Evolutionary conservation across 2,797 vertebrate species (phyloP).

Genomic region (Sylvilagus floridanus): DNA sequence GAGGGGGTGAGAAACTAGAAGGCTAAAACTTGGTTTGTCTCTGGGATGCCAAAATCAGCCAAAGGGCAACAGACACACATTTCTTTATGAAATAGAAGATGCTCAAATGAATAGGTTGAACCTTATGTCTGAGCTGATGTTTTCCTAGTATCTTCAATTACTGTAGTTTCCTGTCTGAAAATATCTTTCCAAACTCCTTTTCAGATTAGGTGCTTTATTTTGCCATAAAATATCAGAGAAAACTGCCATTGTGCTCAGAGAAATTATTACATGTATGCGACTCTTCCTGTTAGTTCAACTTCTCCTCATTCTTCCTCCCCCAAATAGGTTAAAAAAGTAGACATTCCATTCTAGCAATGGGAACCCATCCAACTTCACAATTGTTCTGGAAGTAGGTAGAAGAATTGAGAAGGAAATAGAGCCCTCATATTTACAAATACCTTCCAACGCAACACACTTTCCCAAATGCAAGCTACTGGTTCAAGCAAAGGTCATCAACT

Average conservation of each 20-base stretch:
- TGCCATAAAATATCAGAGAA: slow-evolving; percentile 1
- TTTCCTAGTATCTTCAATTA: slow-evolving; percentile 2
- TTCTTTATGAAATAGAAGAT: slow-evolving; percentile 20
- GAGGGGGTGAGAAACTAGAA: not conserved
- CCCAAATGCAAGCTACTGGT: not conserved
- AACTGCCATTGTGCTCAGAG: not conserved
- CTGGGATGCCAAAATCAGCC: not conserved
- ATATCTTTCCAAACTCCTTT: not conserved
- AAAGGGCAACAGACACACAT: not conserved
- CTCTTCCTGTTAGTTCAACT: not conserved
- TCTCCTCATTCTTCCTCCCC: not conserved
- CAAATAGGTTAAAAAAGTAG: not conserved
- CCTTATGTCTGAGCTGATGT: not conserved
- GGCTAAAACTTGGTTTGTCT: slow-evolving; percentile 8
- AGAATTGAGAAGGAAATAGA: not conserved
- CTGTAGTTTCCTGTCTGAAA: not conserved
- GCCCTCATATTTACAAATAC: not conserved
- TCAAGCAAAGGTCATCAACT: not conserved
- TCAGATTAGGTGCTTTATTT: not conserved
- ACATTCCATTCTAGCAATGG: not conserved
- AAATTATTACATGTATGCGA: not conserved
- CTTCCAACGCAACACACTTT: not conserved
- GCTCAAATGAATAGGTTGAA: not conserved
- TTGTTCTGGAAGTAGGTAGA: not conserved
- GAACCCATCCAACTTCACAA: not conserved